phyloP scores from a whole-genome alignment of 2,797 vertebrate genomes.

The Gobio occitaniae region DNA sequence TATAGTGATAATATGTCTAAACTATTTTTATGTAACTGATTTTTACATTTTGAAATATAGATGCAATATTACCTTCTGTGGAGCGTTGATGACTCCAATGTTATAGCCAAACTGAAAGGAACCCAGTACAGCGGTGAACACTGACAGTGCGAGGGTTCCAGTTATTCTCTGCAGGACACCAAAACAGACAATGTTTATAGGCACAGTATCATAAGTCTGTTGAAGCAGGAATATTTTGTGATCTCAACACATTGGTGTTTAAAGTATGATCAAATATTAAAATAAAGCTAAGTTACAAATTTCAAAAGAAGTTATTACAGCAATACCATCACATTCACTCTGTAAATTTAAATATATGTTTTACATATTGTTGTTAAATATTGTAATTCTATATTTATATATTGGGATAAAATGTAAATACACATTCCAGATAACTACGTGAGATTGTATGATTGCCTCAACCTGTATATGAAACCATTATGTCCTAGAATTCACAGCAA shows the following conservation, averaged over 20 bases:
- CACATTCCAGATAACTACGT: not conserved
- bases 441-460: not conserved
- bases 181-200: conserved; percentile 55
- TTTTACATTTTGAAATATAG: too few relatives aligned
- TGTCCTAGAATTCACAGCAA: not conserved
- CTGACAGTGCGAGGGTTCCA: conserved; percentile 84
- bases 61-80: conserved; percentile 83
- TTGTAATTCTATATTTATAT: not conserved
- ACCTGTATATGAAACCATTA: not conserved
- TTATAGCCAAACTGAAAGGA: conserved; percentile 93
- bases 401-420: not conserved
- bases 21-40: not conserved
- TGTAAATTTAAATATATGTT: not conserved
- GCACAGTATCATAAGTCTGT: not conserved
- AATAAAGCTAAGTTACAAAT: not conserved
- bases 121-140: conserved; percentile 89
- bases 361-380: not conserved
- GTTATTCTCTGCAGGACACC: conserved; percentile 78
- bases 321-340: not conserved
- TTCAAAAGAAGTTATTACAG: not conserved
- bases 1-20: too few relatives aligned
- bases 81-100: conserved; percentile 93
- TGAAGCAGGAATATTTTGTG: not conserved
- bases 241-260: not conserved
- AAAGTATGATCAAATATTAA: not conserved